Evolutionary conservation across 2,888 invertebrate genomes (phyloP).

Genomic region (Caenorhabditis afra): DNA sequence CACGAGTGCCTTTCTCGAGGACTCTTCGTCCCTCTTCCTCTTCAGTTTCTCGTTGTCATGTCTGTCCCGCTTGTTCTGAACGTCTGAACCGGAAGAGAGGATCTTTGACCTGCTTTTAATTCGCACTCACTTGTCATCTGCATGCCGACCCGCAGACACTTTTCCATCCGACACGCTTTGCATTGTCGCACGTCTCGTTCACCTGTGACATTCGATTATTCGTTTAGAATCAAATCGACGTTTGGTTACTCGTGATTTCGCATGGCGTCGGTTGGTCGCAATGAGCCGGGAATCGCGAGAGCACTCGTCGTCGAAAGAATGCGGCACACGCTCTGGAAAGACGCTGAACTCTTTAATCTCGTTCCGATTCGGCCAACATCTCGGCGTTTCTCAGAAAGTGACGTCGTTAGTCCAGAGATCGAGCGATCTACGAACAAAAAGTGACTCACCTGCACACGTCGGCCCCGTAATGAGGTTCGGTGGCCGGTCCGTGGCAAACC

Average conservation of each 20-base stretch:
- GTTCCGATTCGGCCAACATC: no score
- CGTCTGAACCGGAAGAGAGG: constrained; percentile 23
- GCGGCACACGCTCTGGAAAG: constrained; percentile 52
- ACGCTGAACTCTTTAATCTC: no score
- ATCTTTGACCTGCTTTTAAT: neutral
- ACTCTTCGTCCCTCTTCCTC: neutral
- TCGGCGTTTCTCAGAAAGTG: neutral
- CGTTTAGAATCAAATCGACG: neutral
- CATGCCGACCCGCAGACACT: constrained; percentile 48
- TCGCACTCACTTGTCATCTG: constrained; percentile 27
- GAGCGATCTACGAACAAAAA: constrained; percentile 11
- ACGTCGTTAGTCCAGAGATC: constrained; percentile 9
- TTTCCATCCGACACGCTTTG: constrained; percentile 53
- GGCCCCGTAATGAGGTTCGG: constrained; percentile 53
- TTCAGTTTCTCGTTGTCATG: constrained; percentile 32
- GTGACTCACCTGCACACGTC: constrained; percentile 46
- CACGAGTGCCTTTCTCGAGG: neutral
- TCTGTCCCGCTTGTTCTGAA: constrained; percentile 42
- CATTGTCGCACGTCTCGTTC: constrained; percentile 38
- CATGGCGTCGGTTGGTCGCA: constrained; percentile 30
- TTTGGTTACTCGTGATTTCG: constrained; percentile 32
- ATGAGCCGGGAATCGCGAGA: constrained; percentile 28
- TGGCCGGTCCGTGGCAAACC: constrained; percentile 25
- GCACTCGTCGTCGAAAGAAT: constrained; percentile 50
- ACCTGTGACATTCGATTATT: constrained; percentile 18